A percentile compares a stretch with the other conserved stretches of the same genome.
These are phyloP conservation scores for Sigmodon hispidus DNA, from an alignment of 2,113 vertebrate species.

Conservation along the genomic window DNA sequence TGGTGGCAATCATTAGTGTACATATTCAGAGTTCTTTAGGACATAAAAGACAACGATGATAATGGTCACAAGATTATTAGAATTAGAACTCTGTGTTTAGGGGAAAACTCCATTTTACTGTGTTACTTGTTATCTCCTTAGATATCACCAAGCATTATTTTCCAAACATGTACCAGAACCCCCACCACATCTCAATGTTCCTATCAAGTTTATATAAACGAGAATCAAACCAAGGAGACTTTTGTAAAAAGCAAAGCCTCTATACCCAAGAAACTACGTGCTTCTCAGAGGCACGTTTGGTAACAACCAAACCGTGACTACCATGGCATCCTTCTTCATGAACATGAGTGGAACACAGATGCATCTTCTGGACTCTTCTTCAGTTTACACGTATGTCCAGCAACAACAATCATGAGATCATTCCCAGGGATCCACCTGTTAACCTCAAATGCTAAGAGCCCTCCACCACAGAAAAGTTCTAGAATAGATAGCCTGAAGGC, in stretches of 20 bases:
- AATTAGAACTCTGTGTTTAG: background rate
- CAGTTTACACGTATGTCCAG: background rate
- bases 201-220: background rate
- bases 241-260: background rate
- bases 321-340: accelerated
- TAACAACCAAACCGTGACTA: background rate
- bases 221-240: background rate
- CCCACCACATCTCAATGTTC: background rate
- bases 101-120: background rate
- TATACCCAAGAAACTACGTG: background rate
- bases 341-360: background rate
- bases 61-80: background rate
- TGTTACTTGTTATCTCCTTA: background rate
- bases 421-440: background rate
- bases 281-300: background rate
- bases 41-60: background rate
- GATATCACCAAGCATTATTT: background rate
- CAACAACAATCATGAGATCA: background rate
- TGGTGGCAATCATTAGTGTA: background rate
- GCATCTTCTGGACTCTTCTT: background rate
- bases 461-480: background rate
- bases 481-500: background rate
- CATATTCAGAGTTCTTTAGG: background rate
- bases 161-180: background rate
- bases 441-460: background rate